Conservation (phyloP, 2,888 invertebrate species). For the Eurytoma californica region DNA sequence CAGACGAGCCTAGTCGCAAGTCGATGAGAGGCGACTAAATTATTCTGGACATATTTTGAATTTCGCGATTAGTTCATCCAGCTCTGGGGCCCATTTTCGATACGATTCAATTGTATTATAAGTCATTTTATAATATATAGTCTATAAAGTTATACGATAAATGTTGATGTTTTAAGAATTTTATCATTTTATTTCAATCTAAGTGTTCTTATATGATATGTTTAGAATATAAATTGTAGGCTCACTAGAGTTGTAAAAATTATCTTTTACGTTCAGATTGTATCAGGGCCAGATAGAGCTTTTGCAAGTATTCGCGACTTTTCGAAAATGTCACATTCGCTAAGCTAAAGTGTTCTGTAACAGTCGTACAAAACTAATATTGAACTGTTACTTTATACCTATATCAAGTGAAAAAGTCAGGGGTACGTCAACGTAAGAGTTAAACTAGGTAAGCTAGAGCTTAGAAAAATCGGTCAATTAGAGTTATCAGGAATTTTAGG, state of each 20-base stretch:
- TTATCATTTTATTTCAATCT: constrained; percentile 55
- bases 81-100: constrained; percentile 48
- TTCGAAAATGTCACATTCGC: constrained; percentile 43
- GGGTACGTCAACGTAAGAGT: constrained; percentile 20
- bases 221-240: constrained; percentile 46
- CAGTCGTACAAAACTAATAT: constrained; percentile 50
- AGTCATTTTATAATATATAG: constrained; percentile 58
- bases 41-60: constrained; percentile 39
- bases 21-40: too few species aligned
- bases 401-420: constrained; percentile 20
- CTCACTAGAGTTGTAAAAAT: constrained; percentile 15
- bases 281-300: constrained; percentile 30
- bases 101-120: constrained; percentile 52
- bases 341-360: constrained; percentile 32
- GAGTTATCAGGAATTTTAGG: constrained; percentile 51
- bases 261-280: constrained; percentile 44
- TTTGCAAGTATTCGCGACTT: constrained; percentile 16
- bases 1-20: too few species aligned
- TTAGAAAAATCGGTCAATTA: constrained; percentile 55
- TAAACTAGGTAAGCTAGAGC: constrained; percentile 52
- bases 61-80: constrained; percentile 13
- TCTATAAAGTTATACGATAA: constrained; percentile 56
- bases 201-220: constrained; percentile 49
- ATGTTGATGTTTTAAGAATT: constrained; percentile 58
- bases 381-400: too few species aligned